Evolutionary conservation across 1,140 invertebrate species (phyloP), one percentile per base, ranked within the genome.

Genomic region (Tetramorium simillimum): DNA sequence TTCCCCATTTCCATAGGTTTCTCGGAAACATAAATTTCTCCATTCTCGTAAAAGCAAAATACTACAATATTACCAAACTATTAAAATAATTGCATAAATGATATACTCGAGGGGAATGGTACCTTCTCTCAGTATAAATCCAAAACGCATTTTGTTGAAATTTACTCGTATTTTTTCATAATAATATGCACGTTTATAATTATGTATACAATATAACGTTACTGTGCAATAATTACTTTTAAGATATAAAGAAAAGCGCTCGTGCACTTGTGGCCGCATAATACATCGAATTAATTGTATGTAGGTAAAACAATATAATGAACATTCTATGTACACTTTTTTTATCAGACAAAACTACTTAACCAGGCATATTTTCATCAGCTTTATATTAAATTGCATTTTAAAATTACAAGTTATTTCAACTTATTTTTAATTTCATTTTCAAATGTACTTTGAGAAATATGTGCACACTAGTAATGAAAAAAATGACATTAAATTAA

Each of bases 211-310:
- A 60, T 78, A 49, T 49, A 78, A 78, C 40, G 10, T 77, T 77
- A n/a, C n/a, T 16, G 75, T 77, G 24, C 16, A 62, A 77, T 77
- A 63, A 63, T 63, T 77, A 77, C 58, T 77, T 77, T 63, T 12
- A 6, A 78, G 18, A 21, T 65, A 78, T 14, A 78, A 78, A 65
- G 53, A 78, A 65, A 78, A 21, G 46, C 40, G n/a, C 12, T 33
- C 7, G 37, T 28, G 4, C 37, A 60, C 53, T 65, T 65, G 58
- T n/a, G 21, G 7, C 37, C 28, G 43, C 24, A 49, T 78, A 46
- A 65, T 37, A 6, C 40, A 65, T 77, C 24, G 56, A 40, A 76
- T 60, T 76, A 76, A 76, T 76, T 65, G 65, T 9, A 40, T 16
- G 12, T 33, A 63, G 10, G 43, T 49, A 21, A 18, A 77, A 77